Base-by-base conservation (phyloP, 2,888 invertebrate genomes). In the Cheiracanthium punctorium region DNA sequence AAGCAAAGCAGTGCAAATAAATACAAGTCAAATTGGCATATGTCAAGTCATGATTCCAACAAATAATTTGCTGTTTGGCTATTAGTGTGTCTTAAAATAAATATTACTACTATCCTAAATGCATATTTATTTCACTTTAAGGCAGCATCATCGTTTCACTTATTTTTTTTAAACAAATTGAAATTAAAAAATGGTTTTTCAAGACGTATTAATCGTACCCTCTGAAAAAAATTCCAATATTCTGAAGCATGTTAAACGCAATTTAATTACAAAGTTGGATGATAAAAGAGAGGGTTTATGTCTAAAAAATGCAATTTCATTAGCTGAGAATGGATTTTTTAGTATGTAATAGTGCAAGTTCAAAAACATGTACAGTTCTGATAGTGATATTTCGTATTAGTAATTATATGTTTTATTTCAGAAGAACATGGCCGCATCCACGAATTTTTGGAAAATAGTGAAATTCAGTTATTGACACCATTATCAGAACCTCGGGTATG, bases 371-470 rank as follows among this genome's bases (percentile, higher is more conserved):
- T n/a, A n/a, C n/a, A n/a, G n/a, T n/a, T n/a, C n/a, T n/a, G n/a
- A n/a, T n/a, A n/a, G n/a, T n/a, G n/a, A n/a, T n/a, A n/a, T n/a
- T n/a, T n/a, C n/a, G n/a, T n/a, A n/a, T n/a, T n/a, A n/a, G n/a
- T n/a, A n/a, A n/a, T n/a, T n/a, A n/a, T 29, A 20, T 71, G 17
- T 37, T 72, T 0, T 72, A 0, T 48, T 72, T 14, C 30, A 72
- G 72, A 30, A 76, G 65, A 79, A 29, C 64, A 84, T 20, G 41
- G 30, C 20, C n/a, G 43, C 12, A 52, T 85, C 20, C 85, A 85
- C 69, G 80, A 85, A 85, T 17, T 85, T 32, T 41, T 85, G 7
- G 80, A 74, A 29, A 65, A 74, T 2, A 72, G 80, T 70, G 80
- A 85, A 29, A 41, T 85, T 14, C 41, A 70, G 32, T 74, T 80